Percentiles rank a stretch among this genome's conserved stretches.
Conservation (phyloP, 2,113 vertebrate species). For the Limnothrissa miodon region DNA sequence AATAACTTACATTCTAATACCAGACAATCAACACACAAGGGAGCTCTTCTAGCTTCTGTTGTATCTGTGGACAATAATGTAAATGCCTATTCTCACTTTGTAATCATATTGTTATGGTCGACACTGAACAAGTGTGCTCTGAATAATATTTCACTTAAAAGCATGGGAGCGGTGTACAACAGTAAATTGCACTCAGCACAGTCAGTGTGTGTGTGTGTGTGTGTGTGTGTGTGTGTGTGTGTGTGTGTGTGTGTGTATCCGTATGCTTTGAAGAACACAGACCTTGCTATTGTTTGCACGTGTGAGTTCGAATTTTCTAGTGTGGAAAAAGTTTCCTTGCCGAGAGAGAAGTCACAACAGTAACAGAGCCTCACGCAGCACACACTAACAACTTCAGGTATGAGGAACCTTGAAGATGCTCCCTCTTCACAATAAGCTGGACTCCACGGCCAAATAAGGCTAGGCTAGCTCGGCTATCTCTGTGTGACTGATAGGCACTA, state of each 20-base stretch:
- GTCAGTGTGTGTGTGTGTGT: too few relatives aligned
- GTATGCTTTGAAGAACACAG: background rate
- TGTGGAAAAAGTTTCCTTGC: background rate
- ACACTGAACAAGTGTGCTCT: background rate
- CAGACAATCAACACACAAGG: background rate
- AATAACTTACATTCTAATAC: background rate
- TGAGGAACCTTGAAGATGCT: background rate
- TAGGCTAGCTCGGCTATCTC: background rate
- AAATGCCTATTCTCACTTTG: background rate
- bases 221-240: too few relatives aligned
- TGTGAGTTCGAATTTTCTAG: background rate
- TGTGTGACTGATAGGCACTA: background rate
- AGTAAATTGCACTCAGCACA: background rate
- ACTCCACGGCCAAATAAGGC: background rate
- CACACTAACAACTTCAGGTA: background rate
- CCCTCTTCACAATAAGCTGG: background rate
- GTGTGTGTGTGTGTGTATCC: too few relatives aligned
- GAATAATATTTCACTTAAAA: background rate
- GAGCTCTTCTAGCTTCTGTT: background rate
- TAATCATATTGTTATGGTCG: background rate
- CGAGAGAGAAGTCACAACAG: background rate
- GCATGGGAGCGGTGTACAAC: background rate
- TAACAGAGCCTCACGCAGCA: background rate
- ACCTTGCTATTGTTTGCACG: background rate
- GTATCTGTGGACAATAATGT: background rate